Conservation (phyloP, 1,140 invertebrate species). For the Platyscapa corneri region DNA sequence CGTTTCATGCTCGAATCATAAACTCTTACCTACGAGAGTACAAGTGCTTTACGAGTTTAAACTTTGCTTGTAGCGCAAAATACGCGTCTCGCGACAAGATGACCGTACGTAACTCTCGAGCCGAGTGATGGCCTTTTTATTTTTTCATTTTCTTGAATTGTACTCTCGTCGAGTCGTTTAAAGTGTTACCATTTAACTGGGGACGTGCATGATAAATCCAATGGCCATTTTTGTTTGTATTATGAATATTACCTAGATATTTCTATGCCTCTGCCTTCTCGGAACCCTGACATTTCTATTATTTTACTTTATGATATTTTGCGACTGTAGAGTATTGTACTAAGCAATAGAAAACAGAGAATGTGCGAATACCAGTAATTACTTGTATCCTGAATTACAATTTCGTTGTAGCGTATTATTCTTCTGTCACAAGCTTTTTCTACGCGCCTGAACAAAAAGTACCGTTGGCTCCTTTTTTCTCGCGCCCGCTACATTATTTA, state of each 20-base stretch:
- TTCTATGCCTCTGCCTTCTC: slow-evolving; percentile 41
- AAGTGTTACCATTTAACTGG: not conserved
- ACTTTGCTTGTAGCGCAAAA: not conserved
- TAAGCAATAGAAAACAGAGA: slow-evolving; percentile 47
- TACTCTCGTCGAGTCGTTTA: slow-evolving; percentile 46
- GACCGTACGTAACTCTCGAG: no score
- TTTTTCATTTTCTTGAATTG: slow-evolving; percentile 13
- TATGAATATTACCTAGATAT: slow-evolving; percentile 43
- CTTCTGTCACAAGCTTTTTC: slow-evolving; percentile 40
- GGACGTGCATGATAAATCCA: slow-evolving; percentile 44
- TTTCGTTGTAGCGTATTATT: slow-evolving; percentile 32
- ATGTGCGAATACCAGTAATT: slow-evolving; percentile 27
- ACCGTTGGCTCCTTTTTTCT: slow-evolving; percentile 4
- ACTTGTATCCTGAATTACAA: slow-evolving; percentile 21
- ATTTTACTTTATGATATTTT: slow-evolving; percentile 28
- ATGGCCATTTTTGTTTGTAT: slow-evolving; percentile 40
- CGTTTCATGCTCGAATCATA: slow-evolving; percentile 25
- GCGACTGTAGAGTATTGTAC: slow-evolving; percentile 30
- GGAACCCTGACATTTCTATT: slow-evolving; percentile 32
- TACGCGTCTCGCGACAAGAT: not conserved
- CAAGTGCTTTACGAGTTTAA: slow-evolving; percentile 13
- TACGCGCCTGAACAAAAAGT: slow-evolving; percentile 18
- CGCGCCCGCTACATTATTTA: not conserved
- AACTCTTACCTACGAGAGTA: slow-evolving; percentile 43
- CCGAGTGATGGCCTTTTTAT: no score